Conservation (phyloP, 2,888 invertebrate species). For the Sinotaia quadrata region DNA sequence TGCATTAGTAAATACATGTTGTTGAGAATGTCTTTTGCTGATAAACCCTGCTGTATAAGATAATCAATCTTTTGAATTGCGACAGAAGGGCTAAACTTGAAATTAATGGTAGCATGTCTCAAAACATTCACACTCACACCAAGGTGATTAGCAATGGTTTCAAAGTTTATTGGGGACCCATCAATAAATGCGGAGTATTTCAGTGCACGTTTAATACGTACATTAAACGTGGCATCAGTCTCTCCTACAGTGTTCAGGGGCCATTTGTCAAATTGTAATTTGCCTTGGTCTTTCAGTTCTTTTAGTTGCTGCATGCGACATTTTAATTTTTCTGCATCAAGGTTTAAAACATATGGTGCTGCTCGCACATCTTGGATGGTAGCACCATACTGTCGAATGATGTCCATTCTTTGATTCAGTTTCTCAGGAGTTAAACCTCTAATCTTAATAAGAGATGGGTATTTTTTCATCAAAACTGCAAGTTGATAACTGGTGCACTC, state of each 20-base stretch:
- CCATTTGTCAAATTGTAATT: slow-evolving; percentile 3
- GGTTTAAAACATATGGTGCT: slow-evolving; percentile 19
- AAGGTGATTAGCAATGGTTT: slow-evolving; percentile 26
- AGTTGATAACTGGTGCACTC: no score
- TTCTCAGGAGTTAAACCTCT: no score
- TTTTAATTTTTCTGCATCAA: background rate
- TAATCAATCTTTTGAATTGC: slow-evolving; percentile 25
- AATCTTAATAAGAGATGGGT: no score
- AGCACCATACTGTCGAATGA: slow-evolving; percentile 20
- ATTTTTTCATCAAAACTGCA: no score
- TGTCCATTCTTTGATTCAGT: slow-evolving; percentile 13
- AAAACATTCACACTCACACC: slow-evolving; percentile 23
- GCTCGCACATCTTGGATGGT: slow-evolving; percentile 17
- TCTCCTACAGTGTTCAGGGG: background rate
- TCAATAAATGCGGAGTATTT: background rate
- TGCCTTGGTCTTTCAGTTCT: background rate
- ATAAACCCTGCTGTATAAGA: slow-evolving; percentile 24
- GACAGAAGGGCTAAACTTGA: slow-evolving; percentile 6
- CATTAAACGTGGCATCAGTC: background rate
- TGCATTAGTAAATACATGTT: slow-evolving; percentile 33
- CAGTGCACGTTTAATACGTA: background rate
- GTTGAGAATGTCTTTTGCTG: slow-evolving; percentile 27
- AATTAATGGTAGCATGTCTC: slow-evolving; percentile 21
- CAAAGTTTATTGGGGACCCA: slow-evolving; percentile 10
- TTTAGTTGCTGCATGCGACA: background rate